A percentile compares a stretch with the other conserved stretches of the same genome.
Evolutionary conservation across 1,140 invertebrate species (phyloP).

Genomic region (Contarinia nasturtii): DNA sequence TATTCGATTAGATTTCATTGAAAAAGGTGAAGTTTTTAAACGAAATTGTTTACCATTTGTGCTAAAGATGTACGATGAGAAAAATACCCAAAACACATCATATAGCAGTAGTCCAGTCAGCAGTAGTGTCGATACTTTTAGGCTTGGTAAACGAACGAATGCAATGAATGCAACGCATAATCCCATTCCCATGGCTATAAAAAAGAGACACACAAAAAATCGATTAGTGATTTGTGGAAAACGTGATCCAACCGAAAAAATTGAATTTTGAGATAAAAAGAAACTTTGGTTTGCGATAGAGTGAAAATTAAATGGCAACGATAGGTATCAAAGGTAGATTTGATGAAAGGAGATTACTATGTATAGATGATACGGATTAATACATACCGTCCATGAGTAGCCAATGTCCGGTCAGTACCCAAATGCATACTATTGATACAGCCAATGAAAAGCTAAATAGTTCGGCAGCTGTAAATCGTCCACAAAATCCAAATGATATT

Average conservation of each 20-base stretch:
- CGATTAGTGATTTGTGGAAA: conserved; percentile 6
- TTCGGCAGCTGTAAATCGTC: conserved; percentile 82
- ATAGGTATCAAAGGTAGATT: too few relatives aligned
- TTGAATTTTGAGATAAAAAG: too few relatives aligned
- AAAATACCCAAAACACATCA: conserved; percentile 98
- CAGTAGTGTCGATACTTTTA: conserved; percentile 89
- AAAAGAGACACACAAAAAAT: too few relatives aligned
- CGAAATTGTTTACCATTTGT: too few relatives aligned
- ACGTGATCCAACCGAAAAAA: neutral
- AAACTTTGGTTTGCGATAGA: too few relatives aligned
- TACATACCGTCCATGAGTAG: conserved; percentile 79
- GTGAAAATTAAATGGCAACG: too few relatives aligned
- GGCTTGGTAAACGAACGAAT: conserved; percentile 81
- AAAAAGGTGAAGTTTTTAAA: too few relatives aligned
- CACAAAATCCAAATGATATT: conserved; percentile 81
- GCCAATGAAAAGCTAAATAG: conserved; percentile 82
- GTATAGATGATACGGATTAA: too few relatives aligned
- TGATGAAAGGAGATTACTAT: too few relatives aligned
- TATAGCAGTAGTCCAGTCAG: conserved; percentile 88
- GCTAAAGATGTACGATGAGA: conserved; percentile 95
- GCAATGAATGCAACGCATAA: conserved; percentile 95
- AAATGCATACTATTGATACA: conserved; percentile 85
- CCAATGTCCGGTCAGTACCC: conserved; percentile 95
- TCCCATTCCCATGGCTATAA: conserved; percentile 88
- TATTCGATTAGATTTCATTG: too few relatives aligned